Evolutionary conservation across 2,113 vertebrate genomes (phyloP), one percentile per base, ranked within the genome.

Genomic region (Etia nguti): DNA sequence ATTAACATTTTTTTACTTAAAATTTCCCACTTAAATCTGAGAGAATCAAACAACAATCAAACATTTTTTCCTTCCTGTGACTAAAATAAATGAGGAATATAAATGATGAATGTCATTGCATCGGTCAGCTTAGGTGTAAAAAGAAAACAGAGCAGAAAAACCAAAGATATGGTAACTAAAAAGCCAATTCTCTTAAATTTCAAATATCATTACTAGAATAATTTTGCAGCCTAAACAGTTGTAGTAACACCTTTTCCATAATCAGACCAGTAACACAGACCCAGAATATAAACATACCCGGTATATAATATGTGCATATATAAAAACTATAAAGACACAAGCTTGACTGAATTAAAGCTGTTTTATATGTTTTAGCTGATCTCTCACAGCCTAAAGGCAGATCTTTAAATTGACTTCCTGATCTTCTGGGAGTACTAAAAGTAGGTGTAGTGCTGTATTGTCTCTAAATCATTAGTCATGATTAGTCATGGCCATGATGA

Each of bases 81-180:
- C 60, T 65, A 38, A 36, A 38, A 65, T 65, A 38, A 22, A 38
- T n/a, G 62, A 60, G 31, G 26, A 31, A 31, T 18, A 1, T 31
- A 26, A 18, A 60, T 2, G 0, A 38, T 68, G 13, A 15, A 68
- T 16, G 36, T 41, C 62, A 22, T 1, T 22, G 34, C 36, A 22
- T 8, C 18, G 22, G 34, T 68, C 11, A 41, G 20, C 11, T 41
- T 68, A 8, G 6, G 3, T 68, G 62, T 68, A 24, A 70, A 24
- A 43, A 43, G 8, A 24, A 70, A 16, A 22, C 62, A 13, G 20
- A 13, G 20, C 2, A 22, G 13, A 38, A 38, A 6, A 13, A 1
- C 0, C 1, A 1, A 41, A 68, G 3, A 70, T 24, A 15, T 13
- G 31, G 62, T 20, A 68, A 15, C 62, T 0, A 0, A 70, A 41